A percentile compares a stretch with the other conserved stretches of the same genome.
Conservation (phyloP, 2,888 invertebrate genomes). For the Lamellibrachia satsuma region DNA sequence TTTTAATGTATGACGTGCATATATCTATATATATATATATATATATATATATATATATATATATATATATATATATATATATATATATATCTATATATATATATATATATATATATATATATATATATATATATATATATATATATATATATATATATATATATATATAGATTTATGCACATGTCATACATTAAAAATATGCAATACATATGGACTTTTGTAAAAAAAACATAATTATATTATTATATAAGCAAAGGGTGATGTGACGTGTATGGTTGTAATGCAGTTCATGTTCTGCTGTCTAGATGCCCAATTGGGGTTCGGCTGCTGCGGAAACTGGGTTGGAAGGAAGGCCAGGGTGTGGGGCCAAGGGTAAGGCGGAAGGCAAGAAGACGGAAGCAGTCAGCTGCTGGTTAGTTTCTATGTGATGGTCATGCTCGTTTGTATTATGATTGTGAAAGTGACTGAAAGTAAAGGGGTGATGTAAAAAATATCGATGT, state of each 20-base stretch:
- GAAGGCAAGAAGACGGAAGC: conserved; percentile 27
- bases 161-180: no score
- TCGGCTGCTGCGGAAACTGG: conserved; percentile 85
- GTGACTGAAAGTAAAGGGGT: no score
- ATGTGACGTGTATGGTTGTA: background rate
- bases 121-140: background rate
- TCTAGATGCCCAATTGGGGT: conserved; percentile 74
- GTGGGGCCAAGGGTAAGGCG: conserved; percentile 71
- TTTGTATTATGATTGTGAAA: background rate
- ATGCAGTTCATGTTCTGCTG: background rate
- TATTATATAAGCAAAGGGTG: background rate
- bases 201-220: background rate
- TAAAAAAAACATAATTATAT: background rate
- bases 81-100: background rate
- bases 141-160: background rate
- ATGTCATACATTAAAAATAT: background rate
- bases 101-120: no score
- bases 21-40: background rate
- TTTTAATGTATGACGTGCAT: background rate
- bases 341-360: conserved; percentile 91
- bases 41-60: background rate
- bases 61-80: background rate
- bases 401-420: conserved; percentile 6
- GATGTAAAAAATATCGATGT: background rate
- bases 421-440: background rate